phyloP scores from a whole-genome alignment of 2,113 vertebrate genomes.

The Pimephales promelas region DNA sequence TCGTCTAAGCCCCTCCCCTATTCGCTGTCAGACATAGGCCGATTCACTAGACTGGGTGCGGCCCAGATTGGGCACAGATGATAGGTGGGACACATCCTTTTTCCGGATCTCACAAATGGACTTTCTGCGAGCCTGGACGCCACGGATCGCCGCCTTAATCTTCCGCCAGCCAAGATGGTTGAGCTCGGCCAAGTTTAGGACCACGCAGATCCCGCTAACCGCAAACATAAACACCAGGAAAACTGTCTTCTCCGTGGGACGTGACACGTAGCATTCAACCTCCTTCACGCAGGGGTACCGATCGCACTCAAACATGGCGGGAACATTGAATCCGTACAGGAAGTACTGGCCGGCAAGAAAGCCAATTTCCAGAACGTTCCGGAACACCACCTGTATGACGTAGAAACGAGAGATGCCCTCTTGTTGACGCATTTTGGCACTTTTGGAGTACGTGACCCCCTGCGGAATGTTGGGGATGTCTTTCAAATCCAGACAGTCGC shows the following conservation, averaged over 20 bases:
- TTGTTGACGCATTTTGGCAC: constrained; percentile 74
- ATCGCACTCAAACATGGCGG: constrained; percentile 86
- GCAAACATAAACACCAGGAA: constrained; percentile 92
- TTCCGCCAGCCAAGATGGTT: constrained; percentile 93
- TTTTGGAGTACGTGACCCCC: constrained; percentile 70
- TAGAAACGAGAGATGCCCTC: constrained; percentile 89
- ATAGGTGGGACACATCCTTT: constrained; percentile 80
- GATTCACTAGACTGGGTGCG: constrained; percentile 88
- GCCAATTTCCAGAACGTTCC: constrained; percentile 85
- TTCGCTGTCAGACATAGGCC: constrained; percentile 83
- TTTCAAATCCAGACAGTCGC: constrained; percentile 78
- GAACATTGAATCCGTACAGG: constrained; percentile 86
- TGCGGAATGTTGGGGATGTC: constrained; percentile 77
- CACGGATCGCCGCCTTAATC: constrained; percentile 82
- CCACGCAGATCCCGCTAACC: constrained; percentile 86
- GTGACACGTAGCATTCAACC: constrained; percentile 89
- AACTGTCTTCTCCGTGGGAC: constrained; percentile 88
- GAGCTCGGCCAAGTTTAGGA: constrained; percentile 89
- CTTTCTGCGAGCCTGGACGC: constrained; percentile 81
- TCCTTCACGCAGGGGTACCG: constrained; percentile 89
- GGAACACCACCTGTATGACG: constrained; percentile 89
- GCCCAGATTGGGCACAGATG: constrained; percentile 79
- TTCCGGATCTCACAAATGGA: constrained; percentile 80
- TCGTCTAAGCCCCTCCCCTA: constrained; percentile 65
- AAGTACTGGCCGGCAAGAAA: constrained; percentile 89